Conservation (phyloP, 2,888 invertebrate species). For the Thumatha senex region DNA sequence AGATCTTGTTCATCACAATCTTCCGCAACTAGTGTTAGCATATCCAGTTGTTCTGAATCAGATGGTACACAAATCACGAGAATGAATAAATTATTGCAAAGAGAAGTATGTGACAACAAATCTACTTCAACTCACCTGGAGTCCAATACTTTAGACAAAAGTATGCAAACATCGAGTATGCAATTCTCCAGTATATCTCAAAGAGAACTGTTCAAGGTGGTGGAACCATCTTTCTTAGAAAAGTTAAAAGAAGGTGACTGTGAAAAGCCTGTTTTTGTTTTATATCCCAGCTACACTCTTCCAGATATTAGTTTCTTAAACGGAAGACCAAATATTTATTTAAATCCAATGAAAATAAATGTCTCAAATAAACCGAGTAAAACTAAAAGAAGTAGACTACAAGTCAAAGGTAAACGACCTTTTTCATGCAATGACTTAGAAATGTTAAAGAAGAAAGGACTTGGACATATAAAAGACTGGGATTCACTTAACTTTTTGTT, state of each 20-base stretch:
- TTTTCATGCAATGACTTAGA: slow-evolving; percentile 93
- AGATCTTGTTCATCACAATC: slow-evolving; percentile 78
- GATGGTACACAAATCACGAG: slow-evolving; percentile 80
- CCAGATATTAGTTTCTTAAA: slow-evolving; percentile 94
- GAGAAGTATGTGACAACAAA: slow-evolving; percentile 70
- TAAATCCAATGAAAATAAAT: slow-evolving; percentile 87
- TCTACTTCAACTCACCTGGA: slow-evolving; percentile 81
- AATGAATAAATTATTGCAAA: slow-evolving; percentile 68
- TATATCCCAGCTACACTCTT: slow-evolving; percentile 95
- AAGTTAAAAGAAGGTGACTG: slow-evolving; percentile 86
- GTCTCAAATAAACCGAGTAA: slow-evolving; percentile 68
- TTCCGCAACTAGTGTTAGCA: slow-evolving; percentile 79
- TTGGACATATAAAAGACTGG: slow-evolving; percentile 96
- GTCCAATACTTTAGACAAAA: slow-evolving; percentile 85
- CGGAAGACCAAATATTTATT: slow-evolving; percentile 85
- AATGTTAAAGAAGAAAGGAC: slow-evolving; percentile 90
- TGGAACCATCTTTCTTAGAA: slow-evolving; percentile 88
- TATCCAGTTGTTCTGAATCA: slow-evolving; percentile 81
- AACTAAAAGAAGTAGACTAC: slow-evolving; percentile 63
- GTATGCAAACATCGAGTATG: slow-evolving; percentile 88
- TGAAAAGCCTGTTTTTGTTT: slow-evolving; percentile 92
- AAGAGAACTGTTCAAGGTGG: slow-evolving; percentile 83
- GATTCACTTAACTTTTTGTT: slow-evolving; percentile 94
- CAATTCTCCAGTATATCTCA: slow-evolving; percentile 60
- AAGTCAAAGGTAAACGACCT: slow-evolving; percentile 83